Evolutionary conservation across 2,888 invertebrate genomes (phyloP).

Genomic region (Linnaemya tessellans): DNA sequence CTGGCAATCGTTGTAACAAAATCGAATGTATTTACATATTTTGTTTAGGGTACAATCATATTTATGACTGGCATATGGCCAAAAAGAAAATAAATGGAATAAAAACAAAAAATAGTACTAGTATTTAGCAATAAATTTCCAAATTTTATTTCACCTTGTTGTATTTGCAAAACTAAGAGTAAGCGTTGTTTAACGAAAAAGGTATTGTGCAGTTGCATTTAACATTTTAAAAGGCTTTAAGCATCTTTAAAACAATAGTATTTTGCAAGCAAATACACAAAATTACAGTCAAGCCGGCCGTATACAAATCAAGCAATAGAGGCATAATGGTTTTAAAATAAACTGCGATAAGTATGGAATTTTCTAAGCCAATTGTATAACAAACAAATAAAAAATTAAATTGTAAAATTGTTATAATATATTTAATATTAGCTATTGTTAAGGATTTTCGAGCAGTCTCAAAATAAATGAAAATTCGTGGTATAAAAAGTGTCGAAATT

Average conservation of each 20-base stretch:
- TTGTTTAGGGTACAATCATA: neutral
- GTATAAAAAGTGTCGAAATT: no score
- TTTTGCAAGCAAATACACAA: neutral
- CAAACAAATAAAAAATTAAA: no score
- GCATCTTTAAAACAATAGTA: neutral
- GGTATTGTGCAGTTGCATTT: neutral
- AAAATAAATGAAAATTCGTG: no score
- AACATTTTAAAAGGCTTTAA: neutral
- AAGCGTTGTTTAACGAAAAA: neutral
- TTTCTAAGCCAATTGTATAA: no score
- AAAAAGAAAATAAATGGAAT: conserved; percentile 38
- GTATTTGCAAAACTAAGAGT: neutral
- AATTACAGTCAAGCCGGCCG: no score
- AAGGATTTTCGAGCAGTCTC: no score
- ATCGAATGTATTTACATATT: neutral
- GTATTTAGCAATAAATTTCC: conserved; percentile 32
- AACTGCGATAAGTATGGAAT: no score
- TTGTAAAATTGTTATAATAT: no score
- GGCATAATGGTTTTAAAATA: no score
- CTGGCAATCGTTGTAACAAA: neutral
- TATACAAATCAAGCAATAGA: no score
- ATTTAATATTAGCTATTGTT: no score
- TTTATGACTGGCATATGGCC: conserved; percentile 51
- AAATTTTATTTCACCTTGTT: conserved; percentile 14
- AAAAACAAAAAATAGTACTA: neutral